A percentile compares a stretch with the other conserved stretches of the same genome.
Conservation (phyloP, 2,888 invertebrate genomes). For the Liodrosophila aerea region DNA sequence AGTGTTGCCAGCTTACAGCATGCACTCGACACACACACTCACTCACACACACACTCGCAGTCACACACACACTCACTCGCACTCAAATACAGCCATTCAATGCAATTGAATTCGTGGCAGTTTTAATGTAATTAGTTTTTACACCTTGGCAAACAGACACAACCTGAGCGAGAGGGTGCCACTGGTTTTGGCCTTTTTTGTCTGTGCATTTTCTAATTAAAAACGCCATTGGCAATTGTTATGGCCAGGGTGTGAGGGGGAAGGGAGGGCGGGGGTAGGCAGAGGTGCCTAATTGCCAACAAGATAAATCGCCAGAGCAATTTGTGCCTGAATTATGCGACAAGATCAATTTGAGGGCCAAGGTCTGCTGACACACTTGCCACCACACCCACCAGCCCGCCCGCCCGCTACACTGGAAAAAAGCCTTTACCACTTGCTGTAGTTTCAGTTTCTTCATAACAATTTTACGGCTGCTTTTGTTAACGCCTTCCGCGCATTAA, state of each 20-base stretch:
- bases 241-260: constrained; percentile 9
- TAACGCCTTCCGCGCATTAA: constrained; percentile 56
- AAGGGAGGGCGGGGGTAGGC: neutral
- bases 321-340: constrained; percentile 68
- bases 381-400: neutral
- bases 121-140: constrained; percentile 76
- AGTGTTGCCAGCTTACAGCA: constrained; percentile 26
- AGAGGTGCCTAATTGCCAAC: constrained; percentile 63
- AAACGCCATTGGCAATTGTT: constrained; percentile 67
- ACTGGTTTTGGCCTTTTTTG: constrained; percentile 22
- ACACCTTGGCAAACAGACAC: constrained; percentile 64
- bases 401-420: neutral
- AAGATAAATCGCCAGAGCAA: constrained; percentile 71
- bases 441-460: constrained; percentile 40
- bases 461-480: constrained; percentile 50
- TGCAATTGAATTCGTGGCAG: constrained; percentile 76
- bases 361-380: constrained; percentile 37
- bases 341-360: constrained; percentile 68
- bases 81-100: constrained; percentile 38
- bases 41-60: constrained; percentile 12
- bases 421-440: too few relatives aligned
- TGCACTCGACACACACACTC: constrained; percentile 23
- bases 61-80: constrained; percentile 17
- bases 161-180: too few relatives aligned
- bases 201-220: constrained; percentile 69